Percentiles rank a stretch among this genome's conserved stretches.
These are phyloP conservation scores for Protobothrops mucrosquamatus DNA, from an alignment of 2,113 vertebrate species.

Conservation along the genomic window DNA sequence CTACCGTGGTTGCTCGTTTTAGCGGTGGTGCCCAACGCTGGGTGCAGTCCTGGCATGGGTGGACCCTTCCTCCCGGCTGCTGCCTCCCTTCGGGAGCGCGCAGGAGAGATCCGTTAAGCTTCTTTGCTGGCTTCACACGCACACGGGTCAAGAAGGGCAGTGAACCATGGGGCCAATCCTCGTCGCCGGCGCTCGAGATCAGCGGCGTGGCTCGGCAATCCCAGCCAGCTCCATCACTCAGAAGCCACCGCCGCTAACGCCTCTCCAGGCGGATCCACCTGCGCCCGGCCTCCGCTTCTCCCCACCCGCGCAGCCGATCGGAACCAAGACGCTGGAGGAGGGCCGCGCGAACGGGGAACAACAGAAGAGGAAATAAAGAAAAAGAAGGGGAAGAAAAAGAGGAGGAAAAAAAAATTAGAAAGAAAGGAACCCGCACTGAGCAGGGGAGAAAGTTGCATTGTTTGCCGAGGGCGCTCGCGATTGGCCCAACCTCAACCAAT, in stretches of 20 bases:
- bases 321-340: conserved; percentile 26
- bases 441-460: conserved; percentile 5
- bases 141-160: not conserved
- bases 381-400: not conserved
- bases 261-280: conserved; percentile 34
- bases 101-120: not conserved
- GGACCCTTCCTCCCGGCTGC: not conserved
- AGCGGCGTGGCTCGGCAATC: not conserved
- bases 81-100: not conserved
- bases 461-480: conserved; percentile 18
- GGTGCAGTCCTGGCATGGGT: conserved; percentile 51
- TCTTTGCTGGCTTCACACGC: not conserved
- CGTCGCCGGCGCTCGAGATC: not conserved
- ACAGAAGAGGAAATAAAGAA: not conserved
- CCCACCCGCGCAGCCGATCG: not conserved
- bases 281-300: conserved; percentile 14
- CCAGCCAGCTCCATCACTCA: not conserved
- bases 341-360: conserved; percentile 14
- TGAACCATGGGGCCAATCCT: not conserved
- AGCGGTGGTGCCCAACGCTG: not conserved
- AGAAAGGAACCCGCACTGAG: not conserved
- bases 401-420: not conserved
- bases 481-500: conserved; percentile 10
- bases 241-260: not conserved
- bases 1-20: not conserved